Conservation (phyloP, 2,888 invertebrate genomes). For the Torymus aiolomorphi region DNA sequence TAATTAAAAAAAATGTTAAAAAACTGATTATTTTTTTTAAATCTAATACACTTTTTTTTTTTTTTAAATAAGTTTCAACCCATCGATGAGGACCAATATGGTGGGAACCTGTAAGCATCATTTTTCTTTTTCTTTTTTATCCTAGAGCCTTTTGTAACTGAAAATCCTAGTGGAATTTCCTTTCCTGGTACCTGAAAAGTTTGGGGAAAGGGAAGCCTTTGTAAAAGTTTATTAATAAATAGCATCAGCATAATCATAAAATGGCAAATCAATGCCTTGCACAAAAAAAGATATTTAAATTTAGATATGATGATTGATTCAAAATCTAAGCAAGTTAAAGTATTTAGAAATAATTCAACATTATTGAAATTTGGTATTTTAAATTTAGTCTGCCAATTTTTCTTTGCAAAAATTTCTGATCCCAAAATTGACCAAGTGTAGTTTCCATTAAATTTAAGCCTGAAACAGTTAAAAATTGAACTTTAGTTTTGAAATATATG, state of each 20-base stretch:
- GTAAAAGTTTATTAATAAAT: constrained; percentile 45
- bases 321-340: background rate
- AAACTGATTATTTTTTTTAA: background rate
- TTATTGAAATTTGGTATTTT: no score
- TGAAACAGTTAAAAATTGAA: constrained; percentile 28
- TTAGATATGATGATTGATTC: constrained; percentile 9
- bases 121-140: constrained; percentile 41
- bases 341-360: background rate
- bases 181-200: constrained; percentile 38
- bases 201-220: constrained; percentile 11
- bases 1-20: background rate
- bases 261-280: constrained; percentile 21
- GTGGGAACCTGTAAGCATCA: constrained; percentile 56
- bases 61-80: constrained; percentile 44
- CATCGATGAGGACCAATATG: constrained; percentile 51
- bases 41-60: background rate
- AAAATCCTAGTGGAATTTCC: constrained; percentile 33
- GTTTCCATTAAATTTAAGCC: constrained; percentile 4
- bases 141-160: constrained; percentile 12
- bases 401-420: background rate
- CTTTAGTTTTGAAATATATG: no score
- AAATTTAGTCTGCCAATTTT: background rate
- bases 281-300: constrained; percentile 4
- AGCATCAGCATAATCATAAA: constrained; percentile 20
- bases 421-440: constrained; percentile 11